Evolutionary conservation across 2,797 vertebrate genomes (phyloP).

Genomic region (Nothura maculosa): DNA sequence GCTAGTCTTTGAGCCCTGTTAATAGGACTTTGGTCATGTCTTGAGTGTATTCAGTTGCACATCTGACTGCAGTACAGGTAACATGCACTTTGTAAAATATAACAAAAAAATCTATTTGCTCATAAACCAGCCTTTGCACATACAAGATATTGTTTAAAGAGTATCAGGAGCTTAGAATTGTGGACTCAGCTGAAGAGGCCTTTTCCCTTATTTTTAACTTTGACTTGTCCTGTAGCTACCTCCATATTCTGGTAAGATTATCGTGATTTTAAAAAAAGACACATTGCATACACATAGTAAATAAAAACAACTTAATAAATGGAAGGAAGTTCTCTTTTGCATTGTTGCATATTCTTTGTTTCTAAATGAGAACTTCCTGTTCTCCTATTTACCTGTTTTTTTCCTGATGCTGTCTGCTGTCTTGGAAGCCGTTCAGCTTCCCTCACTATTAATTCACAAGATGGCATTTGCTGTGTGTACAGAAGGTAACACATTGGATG

Average conservation of each 20-base stretch:
- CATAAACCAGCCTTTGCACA: background rate
- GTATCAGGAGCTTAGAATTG: background rate
- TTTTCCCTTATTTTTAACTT: background rate
- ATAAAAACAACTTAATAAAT: background rate
- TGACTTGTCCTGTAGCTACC: background rate
- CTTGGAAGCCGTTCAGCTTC: rapidly evolving
- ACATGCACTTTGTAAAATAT: background rate
- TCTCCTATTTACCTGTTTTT: background rate
- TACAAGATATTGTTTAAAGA: background rate
- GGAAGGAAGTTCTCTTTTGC: background rate
- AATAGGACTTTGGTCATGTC: background rate
- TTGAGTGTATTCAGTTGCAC: background rate
- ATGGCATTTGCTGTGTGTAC: background rate
- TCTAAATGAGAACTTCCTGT: too few relatives aligned
- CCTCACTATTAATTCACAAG: background rate
- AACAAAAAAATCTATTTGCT: background rate
- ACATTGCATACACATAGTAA: background rate
- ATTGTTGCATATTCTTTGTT: too few relatives aligned
- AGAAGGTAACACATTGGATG: background rate
- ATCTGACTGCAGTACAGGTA: background rate
- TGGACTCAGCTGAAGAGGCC: background rate
- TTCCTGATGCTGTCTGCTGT: background rate
- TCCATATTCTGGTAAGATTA: background rate
- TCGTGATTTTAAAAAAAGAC: background rate
- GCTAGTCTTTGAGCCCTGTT: background rate